phyloP scores from a whole-genome alignment of 2,113 vertebrate species.

The Gambusia holbrooki region DNA sequence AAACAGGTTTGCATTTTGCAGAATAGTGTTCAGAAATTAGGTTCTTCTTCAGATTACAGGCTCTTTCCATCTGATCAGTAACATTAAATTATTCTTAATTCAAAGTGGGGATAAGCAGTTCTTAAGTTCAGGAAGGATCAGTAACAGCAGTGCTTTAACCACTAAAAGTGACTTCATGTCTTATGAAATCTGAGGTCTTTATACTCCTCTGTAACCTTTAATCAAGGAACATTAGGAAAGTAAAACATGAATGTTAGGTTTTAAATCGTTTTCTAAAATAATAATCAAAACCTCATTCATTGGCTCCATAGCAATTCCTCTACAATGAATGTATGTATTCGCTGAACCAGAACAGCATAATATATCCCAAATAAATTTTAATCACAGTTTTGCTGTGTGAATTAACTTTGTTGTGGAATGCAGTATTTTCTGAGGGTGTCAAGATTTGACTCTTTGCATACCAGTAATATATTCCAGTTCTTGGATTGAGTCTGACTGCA shows the following conservation, averaged over 20 bases:
- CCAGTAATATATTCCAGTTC: neutral
- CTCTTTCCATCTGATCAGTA: neutral
- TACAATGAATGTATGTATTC: neutral
- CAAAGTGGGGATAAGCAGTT: neutral
- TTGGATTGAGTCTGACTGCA: neutral
- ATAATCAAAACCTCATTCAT: neutral
- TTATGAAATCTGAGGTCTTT: neutral
- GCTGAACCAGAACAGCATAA: neutral
- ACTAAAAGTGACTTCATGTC: neutral
- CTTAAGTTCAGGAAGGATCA: neutral
- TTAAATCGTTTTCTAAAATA: neutral
- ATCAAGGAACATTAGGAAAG: neutral
- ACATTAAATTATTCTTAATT: neutral
- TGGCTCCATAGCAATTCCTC: neutral
- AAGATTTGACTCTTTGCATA: neutral
- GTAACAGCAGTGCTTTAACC: neutral
- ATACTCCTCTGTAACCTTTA: neutral
- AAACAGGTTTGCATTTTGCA: too few species aligned
- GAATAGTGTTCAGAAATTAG: neutral
- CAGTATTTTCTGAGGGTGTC: neutral
- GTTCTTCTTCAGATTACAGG: neutral
- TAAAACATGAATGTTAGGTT: neutral
- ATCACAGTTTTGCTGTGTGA: neutral
- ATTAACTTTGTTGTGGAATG: neutral
- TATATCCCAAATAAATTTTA: neutral